Conservation (phyloP, 2,113 vertebrate species). For the Albula glossodonta region DNA sequence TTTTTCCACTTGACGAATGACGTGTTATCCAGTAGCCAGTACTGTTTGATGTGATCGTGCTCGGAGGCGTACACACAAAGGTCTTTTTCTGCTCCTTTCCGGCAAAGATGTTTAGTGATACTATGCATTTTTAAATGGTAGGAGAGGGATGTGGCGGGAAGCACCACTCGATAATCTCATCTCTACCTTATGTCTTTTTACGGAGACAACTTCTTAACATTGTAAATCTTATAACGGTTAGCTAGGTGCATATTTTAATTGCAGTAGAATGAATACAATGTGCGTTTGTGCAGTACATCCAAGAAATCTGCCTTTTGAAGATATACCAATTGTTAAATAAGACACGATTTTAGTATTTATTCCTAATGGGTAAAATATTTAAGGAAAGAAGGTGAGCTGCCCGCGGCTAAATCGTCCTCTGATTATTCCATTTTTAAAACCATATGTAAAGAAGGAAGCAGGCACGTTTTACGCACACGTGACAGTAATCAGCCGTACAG, state of each 20-base stretch:
- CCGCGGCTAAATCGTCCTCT: too few species aligned
- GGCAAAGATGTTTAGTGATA: background rate
- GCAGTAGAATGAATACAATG: too few species aligned
- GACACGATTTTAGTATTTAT: too few species aligned
- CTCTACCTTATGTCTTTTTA: background rate
- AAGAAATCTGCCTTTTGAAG: too few species aligned
- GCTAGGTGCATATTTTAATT: too few species aligned
- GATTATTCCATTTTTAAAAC: background rate
- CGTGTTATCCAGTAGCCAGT: slow-evolving; percentile 11
- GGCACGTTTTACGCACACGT: background rate
- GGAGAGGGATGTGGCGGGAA: background rate
- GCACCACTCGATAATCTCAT: background rate
- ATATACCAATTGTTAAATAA: too few species aligned
- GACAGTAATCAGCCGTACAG: background rate
- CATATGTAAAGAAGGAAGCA: background rate
- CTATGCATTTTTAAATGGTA: background rate
- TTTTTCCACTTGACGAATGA: slow-evolving; percentile 19
- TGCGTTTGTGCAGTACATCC: too few species aligned
- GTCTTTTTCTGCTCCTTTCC: background rate
- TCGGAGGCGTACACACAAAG: background rate
- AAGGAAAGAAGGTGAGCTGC: too few species aligned
- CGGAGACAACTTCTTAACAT: too few species aligned
- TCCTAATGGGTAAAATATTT: too few species aligned
- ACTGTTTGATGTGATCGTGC: background rate
- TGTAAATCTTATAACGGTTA: too few species aligned